Evolutionary conservation across 2,797 vertebrate genomes (phyloP).

Genomic region (Simalia tracyae): DNA sequence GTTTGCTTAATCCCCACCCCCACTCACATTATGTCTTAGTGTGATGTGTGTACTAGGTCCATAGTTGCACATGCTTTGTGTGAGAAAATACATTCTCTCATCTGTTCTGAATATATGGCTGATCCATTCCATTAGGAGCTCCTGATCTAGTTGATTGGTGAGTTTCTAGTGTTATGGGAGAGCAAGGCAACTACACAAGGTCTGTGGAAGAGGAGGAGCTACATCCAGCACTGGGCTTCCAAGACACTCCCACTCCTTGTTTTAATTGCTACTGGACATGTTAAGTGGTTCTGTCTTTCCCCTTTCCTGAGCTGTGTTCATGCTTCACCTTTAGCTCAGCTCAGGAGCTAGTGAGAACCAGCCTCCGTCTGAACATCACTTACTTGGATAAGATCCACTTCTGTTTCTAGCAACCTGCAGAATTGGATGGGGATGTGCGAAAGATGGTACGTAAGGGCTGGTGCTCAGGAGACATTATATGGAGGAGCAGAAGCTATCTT

Average conservation of each 20-base stretch:
- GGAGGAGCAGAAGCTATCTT: conserved; percentile 27
- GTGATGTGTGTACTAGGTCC: not conserved
- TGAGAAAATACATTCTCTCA: not conserved
- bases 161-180: not conserved
- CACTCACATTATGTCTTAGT: not conserved
- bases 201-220: not conserved
- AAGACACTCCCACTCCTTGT: not conserved
- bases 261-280: not conserved
- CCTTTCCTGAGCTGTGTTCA: not conserved
- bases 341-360: not conserved
- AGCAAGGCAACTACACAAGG: not conserved
- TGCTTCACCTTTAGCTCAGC: not conserved
- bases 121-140: not conserved
- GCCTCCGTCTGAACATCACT: conserved; percentile 66
- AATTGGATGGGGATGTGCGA: conserved; percentile 21
- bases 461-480: conserved; percentile 50
- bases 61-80: not conserved
- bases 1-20: not conserved
- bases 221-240: not conserved
- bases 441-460: conserved; percentile 46
- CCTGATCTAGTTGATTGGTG: not conserved
- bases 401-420: conserved; percentile 64
- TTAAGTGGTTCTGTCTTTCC: not conserved
- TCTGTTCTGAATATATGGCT: not conserved
- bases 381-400: conserved; percentile 57